Evolutionary conservation across 2,888 invertebrate species (phyloP), one percentile per base, ranked within the genome.

Genomic region (Phytoseiulus persimilis): DNA sequence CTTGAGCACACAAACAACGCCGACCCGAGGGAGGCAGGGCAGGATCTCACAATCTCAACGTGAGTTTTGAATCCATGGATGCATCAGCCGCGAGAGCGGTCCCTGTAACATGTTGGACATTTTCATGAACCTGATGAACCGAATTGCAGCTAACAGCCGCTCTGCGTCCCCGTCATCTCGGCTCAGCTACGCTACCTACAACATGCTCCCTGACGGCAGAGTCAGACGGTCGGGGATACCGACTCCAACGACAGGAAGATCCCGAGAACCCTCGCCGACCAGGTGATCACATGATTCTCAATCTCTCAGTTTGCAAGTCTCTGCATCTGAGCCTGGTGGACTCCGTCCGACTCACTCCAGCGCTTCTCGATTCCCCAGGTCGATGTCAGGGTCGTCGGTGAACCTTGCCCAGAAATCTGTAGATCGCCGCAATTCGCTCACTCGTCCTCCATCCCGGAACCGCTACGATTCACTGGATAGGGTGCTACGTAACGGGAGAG

Each of bases 151-250:
- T 11, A 96, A 96, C 89, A 98, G 98, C 91, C 94, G 98, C 83
- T 97, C 97, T 6, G 96, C 96, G 90, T 98, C 98, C 0, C 98
- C 98, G 0, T 96, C 97, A 90, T 96, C 97, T 0, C 95, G 97
- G 91, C 93, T 95, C 91, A 95, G 95, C 90, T 96, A 96, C 92
- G 94, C 95, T 90, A 95, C 95, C 31, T 95, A 95, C 91, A 91
- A 91, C 32, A 91, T 87, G 87, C 33, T 87, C 28, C 87, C 87
- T 1, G 87, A 87, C 18, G 87, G 87, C 11, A 33, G 87, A 14
- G 45, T 87, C 23, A 32, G 87, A 33, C 18, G 39, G n/a, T 87
- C 87, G 31, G 87, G 87, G 6, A 87, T 87, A 32, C 87, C 87
- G 5, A 87, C 87, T 0, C 87, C 87, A 31, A 87, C 39, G 6